These are phyloP conservation scores for Apoda limacodes DNA, from an alignment of 2,888 invertebrate species.

Conservation along the genomic window DNA sequence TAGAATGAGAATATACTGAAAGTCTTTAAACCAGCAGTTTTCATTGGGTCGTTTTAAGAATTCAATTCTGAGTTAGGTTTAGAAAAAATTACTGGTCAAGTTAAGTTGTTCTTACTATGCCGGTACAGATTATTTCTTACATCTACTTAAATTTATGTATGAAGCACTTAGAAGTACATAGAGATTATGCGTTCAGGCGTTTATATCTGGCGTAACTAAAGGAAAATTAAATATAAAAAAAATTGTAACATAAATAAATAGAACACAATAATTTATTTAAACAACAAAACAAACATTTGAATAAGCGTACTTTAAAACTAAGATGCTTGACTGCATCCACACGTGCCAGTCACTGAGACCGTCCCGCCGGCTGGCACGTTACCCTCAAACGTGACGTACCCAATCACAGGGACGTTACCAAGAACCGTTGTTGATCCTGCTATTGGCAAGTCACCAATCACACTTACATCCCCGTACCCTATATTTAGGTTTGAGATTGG, in stretches of 20 bases:
- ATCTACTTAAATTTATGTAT: no score
- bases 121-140: no score
- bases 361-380: constrained; percentile 45
- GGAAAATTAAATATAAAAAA: constrained; percentile 7
- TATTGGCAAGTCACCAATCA: constrained; percentile 43
- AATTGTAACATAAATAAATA: constrained; percentile 11
- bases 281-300: constrained; percentile 12
- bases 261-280: constrained; percentile 21
- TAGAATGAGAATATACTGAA: no score
- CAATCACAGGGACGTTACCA: constrained; percentile 52
- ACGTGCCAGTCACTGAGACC: constrained; percentile 40
- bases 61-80: no score
- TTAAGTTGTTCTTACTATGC: no score
- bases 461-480: constrained; percentile 39
- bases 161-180: no score
- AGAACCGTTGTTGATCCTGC: constrained; percentile 38
- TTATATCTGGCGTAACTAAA: constrained; percentile 6
- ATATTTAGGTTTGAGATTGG: no score
- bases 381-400: constrained; percentile 53
- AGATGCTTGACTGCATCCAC: constrained; percentile 26
- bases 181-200: no score
- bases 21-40: no score
- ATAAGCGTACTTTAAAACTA: no score
- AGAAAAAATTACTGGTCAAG: no score
- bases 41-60: no score